Base-by-base conservation (phyloP, 2,797 vertebrate genomes). In the Lutra lutra region DNA sequence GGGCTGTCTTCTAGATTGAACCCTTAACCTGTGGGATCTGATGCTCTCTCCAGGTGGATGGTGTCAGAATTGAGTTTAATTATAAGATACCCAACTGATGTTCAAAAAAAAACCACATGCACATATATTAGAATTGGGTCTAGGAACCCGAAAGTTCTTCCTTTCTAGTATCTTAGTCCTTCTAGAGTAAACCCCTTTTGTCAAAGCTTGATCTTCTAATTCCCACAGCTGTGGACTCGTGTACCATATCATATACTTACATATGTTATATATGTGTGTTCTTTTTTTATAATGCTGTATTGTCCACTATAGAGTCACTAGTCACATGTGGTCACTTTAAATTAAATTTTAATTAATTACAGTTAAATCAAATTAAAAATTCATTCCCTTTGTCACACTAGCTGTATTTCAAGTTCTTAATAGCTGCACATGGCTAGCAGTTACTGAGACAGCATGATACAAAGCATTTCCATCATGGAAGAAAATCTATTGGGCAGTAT, bases 291-390 rank as follows among this genome's bases (percentile, higher is more conserved):
- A 66, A 17, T 35, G 32, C 14, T 94, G 6, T 51, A 43, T 29
- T 73, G 35, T 43, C n/a, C 80, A 38, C 78, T 68, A 62, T 70
- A 15, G 20, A 18, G n/a, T 80, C 77, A 78, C 38, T 88, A 79
- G 27, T 6, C 75, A 89, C 3, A 27, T 60, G 35, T 32, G 17
- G 5, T 56, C 73, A 54, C 40, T 91, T 68, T 70, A 82, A 38
- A 60, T 20, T 73, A 86, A 40, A 91, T 66, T 90, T 46, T 2
- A 85, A 32, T 85, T 78, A 95, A 78, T 82, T 95, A 83, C 43
- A 82, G 64, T 48, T 11, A 90, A 75, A 62, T 88, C 54, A 90
- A 56, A 68, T 84, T 35, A 82, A 93, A 17, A 18, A 66, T 84
- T 15, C 2, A n/a, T 82, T 82, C 84, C 7, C 35, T 66, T 64